Base-by-base conservation (phyloP, 2,113 vertebrate species). In the Mastomys natalensis region DNA sequence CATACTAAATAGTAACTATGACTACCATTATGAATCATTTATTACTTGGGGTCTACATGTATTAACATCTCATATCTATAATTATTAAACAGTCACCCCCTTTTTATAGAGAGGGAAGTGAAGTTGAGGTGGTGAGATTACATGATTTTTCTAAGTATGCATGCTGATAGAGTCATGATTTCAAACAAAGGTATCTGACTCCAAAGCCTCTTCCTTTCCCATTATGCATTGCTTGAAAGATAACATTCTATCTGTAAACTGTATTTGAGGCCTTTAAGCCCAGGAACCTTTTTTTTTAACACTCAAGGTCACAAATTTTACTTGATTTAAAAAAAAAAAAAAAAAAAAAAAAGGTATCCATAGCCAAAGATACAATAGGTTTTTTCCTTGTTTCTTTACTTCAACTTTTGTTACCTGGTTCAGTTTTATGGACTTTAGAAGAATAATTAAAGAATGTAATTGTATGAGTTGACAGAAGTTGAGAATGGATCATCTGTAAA, bases 271-370 rank as follows among this genome's bases (percentile, higher is more conserved):
- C 10, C 74, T 90, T 78, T 88, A 17, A 66, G 34, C 66, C 90
- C 72, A 80, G 91, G 37, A 2, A 66, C 3, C 66, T 58, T 89
- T 72, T n/a, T 91, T 95, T 81, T 53, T 21, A 66, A 45, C 64
- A 90, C 76, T 88, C 53, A 93, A 92, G 74, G 80, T 64, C 48
- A 96, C 84, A 95, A 96, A 93, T 70, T 91, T 91, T 87, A 94
- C 29, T 5, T 80, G 93, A 84, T 78, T 24, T 94, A 95, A 89
- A 89, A n/a, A n/a, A n/a, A n/a, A n/a, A n/a, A n/a, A n/a, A n/a
- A 62, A 62, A 13, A 95, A 95, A 93, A 68, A 87, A 97, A 90
- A 94, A 95, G 70, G 95, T n/a, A 95, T 7, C 94, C 24, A 48
- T 91, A 37, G 74, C 26, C 85, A 97, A 96, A 31, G 64, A 87